Conservation (phyloP, 2,888 invertebrate genomes). For the Mantis religiosa region DNA sequence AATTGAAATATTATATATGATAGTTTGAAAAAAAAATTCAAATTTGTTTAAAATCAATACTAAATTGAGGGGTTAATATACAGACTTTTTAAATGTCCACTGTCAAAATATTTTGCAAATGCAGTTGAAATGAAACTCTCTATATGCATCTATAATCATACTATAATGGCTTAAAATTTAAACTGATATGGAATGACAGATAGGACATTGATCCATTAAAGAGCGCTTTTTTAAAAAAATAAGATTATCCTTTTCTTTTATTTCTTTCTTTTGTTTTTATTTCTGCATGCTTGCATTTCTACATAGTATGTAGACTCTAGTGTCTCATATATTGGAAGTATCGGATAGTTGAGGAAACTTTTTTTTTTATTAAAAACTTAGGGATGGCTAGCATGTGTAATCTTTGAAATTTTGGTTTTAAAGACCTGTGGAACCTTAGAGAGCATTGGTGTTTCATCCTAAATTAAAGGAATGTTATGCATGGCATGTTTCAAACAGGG, state of each 20-base stretch:
- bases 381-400: background rate
- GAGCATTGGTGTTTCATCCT: background rate
- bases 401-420: background rate
- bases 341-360: background rate
- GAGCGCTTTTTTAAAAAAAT: background rate
- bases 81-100: too few species aligned
- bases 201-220: background rate
- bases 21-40: too few species aligned
- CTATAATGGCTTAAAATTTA: too few species aligned
- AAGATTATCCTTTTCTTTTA: background rate
- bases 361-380: background rate
- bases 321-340: background rate
- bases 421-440: background rate
- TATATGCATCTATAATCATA: too few species aligned
- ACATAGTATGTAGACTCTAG: background rate
- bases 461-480: background rate
- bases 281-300: background rate
- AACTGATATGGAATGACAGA: background rate
- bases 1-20: too few species aligned
- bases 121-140: too few species aligned
- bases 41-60: too few species aligned
- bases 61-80: too few species aligned
- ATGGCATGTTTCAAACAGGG: background rate
- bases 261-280: background rate
- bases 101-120: too few species aligned